Evolutionary conservation across 2,888 invertebrate genomes (phyloP).

Genomic region (Drosophila siamana): DNA sequence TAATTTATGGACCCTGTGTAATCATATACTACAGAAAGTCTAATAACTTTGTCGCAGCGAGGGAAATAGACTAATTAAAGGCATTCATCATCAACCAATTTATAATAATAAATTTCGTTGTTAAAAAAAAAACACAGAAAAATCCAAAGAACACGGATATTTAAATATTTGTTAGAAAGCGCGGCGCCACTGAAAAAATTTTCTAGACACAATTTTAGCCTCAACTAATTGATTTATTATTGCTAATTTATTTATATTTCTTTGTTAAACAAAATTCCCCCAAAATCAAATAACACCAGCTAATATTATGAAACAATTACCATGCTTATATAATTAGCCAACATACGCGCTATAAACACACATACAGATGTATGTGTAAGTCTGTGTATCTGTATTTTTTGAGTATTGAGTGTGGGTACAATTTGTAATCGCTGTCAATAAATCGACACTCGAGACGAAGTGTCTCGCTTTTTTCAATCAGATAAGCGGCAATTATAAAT

Average conservation of each 20-base stretch:
- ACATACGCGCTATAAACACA: background rate
- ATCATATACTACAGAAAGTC: background rate
- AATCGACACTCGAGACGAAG: slow-evolving; percentile 76
- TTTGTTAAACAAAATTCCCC: background rate
- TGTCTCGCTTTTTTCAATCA: slow-evolving; percentile 75
- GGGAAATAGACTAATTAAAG: no score
- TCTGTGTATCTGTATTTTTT: background rate
- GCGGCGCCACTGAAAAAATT: background rate
- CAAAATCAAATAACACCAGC: background rate
- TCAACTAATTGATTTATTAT: background rate
- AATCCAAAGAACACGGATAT: background rate
- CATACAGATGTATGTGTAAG: background rate
- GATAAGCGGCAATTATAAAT: slow-evolving; percentile 79
- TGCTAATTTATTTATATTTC: background rate
- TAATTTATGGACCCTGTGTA: background rate
- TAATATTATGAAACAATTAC: slow-evolving; percentile 7
- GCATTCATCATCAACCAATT: no score
- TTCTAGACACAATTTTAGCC: background rate
- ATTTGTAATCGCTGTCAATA: slow-evolving; percentile 69
- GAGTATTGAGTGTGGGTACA: slow-evolving; percentile 15
- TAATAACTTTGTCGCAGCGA: background rate
- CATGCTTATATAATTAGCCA: slow-evolving; percentile 7
- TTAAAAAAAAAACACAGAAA: no score
- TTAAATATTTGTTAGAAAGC: background rate
- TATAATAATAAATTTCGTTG: no score